Conservation (phyloP, 2,113 vertebrate species). For the Thamnaconus septentrionalis region DNA sequence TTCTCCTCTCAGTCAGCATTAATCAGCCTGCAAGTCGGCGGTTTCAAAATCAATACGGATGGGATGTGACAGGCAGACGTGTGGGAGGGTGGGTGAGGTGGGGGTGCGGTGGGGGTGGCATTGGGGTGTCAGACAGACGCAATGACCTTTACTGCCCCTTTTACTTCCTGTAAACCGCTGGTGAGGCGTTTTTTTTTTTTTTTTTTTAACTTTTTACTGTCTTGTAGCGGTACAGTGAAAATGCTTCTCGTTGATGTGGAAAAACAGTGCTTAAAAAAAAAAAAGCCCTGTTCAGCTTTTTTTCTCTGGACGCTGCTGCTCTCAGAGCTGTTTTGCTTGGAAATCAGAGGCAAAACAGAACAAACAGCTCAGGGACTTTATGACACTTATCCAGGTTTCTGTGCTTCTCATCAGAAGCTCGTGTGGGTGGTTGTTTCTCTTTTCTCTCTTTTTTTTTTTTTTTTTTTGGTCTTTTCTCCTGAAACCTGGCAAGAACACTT, state of each 20-base stretch:
- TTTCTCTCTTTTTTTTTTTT: too few relatives aligned
- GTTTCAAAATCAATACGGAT: conserved; percentile 51
- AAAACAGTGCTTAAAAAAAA: too few relatives aligned
- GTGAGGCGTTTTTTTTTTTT: too few relatives aligned
- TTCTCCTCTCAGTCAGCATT: conserved; percentile 37
- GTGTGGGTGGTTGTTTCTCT: too few relatives aligned
- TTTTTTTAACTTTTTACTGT: too few relatives aligned
- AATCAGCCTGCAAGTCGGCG: conserved; percentile 24
- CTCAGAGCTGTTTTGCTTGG: too few relatives aligned
- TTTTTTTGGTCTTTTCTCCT: too few relatives aligned
- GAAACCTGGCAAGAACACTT: too few relatives aligned
- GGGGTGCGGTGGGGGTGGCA: not conserved
- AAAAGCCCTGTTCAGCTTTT: not conserved
- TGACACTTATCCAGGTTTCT: conserved; percentile 29
- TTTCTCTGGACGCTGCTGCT: not conserved
- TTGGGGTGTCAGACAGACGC: too few relatives aligned
- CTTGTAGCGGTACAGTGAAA: not conserved
- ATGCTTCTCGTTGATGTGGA: not conserved
- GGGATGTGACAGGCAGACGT: conserved; percentile 31
- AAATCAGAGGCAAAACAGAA: conserved; percentile 8
- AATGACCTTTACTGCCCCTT: too few relatives aligned
- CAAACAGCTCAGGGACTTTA: conserved; percentile 36
- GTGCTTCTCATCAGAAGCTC: conserved; percentile 28
- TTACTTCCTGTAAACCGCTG: too few relatives aligned
- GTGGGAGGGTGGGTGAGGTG: conserved; percentile 15